Evolutionary conservation across 2,797 vertebrate genomes (phyloP).

Genomic region (Strix occidentalis): DNA sequence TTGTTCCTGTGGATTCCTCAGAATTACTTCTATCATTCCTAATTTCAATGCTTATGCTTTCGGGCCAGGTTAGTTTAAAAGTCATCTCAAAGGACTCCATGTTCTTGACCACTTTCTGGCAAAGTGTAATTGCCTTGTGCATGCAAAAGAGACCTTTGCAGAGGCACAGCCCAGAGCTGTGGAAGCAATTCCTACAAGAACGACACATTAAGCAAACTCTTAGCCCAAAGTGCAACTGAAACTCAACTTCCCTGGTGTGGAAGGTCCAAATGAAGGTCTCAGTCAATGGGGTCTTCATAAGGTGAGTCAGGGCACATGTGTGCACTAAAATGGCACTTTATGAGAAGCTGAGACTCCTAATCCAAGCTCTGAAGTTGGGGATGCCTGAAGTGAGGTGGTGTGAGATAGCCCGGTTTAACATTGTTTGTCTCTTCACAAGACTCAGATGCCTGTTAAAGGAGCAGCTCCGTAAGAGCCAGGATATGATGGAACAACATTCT

Average conservation of each 20-base stretch:
- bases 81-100: neutral
- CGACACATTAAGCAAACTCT: neutral
- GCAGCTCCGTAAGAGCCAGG: neutral
- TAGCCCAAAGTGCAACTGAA: neutral
- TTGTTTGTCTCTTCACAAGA: neutral
- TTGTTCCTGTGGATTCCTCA: neutral
- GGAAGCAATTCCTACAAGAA: neutral
- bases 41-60: neutral
- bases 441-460: neutral
- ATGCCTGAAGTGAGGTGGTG: neutral
- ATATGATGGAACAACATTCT: neutral
- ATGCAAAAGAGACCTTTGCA: neutral
- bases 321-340: neutral
- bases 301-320: neutral
- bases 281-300: neutral
- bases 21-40: neutral
- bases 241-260: neutral
- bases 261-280: neutral
- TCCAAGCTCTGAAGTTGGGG: neutral
- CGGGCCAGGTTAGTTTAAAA: neutral
- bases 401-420: neutral
- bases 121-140: neutral
- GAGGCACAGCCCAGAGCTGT: neutral
- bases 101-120: neutral
- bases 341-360: neutral